These are phyloP conservation scores for Cyprinodon tularosa DNA, from an alignment of 2,113 vertebrate species.

Conservation along the genomic window DNA sequence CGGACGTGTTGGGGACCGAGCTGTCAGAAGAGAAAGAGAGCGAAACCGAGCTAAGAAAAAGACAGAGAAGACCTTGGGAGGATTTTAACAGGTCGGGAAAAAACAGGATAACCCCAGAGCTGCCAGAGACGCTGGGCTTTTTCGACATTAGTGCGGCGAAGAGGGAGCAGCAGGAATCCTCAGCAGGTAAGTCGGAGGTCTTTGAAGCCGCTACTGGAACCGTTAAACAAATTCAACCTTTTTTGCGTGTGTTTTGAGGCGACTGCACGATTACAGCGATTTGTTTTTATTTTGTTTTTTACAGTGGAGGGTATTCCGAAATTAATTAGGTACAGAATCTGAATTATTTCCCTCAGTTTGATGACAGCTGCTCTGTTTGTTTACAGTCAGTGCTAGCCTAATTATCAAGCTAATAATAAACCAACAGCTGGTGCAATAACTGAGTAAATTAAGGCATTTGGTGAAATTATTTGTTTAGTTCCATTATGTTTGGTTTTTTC, in stretches of 20 bases:
- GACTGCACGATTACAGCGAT: accelerated
- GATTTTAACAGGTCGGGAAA: constrained; percentile 49
- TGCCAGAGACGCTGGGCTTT: constrained; percentile 80
- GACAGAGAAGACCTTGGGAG: constrained; percentile 47
- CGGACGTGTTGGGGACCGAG: constrained; percentile 66
- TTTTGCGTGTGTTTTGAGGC: not conserved
- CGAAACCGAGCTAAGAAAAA: constrained; percentile 57
- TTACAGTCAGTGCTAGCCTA: constrained; percentile 1
- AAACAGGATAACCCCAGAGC: constrained; percentile 22
- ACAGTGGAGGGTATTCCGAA: accelerated
- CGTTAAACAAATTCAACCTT: not conserved
- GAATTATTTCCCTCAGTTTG: not conserved
- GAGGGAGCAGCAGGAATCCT: constrained; percentile 59
- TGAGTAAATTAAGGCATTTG: not conserved
- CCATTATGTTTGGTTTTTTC: not conserved
- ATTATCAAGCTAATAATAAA: not conserved
- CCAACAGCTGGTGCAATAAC: not conserved
- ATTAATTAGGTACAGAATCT: not conserved
- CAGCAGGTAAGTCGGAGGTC: constrained; percentile 72
- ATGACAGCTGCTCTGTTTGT: not conserved
- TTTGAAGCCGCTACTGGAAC: constrained; percentile 4
- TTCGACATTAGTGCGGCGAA: constrained; percentile 71
- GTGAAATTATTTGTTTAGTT: not conserved
- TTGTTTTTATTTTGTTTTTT: too few relatives aligned
- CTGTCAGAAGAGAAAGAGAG: constrained; percentile 75